Evolutionary conservation across 1,140 invertebrate genomes (phyloP), one percentile per base, ranked within the genome.

Genomic region (Drosophila kanapiae): DNA sequence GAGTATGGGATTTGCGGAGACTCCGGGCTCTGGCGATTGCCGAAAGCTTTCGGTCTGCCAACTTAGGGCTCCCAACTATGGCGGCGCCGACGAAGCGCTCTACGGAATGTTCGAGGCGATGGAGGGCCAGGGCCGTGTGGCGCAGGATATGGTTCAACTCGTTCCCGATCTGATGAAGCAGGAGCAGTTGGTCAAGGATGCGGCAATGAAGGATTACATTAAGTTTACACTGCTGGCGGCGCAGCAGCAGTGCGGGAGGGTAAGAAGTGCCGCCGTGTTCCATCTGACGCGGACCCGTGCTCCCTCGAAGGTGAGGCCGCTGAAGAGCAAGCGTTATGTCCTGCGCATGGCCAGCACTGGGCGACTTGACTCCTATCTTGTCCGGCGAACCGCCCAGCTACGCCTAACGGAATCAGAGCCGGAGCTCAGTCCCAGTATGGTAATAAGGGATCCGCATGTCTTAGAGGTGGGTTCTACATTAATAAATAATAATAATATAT

Each of bases 21-120:
- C 96, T n/a, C 95, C 96, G 2, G 96, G 96, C 40, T 57, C 75
- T 13, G 63, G 75, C 0, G 95, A 95, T 68, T 94, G 94, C 75
- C 94, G 96, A 81, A 95, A 95, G 80, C 92, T 97, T 7, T 95
- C 95, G 79, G 95, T 97, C 65, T 95, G 95, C 0, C 97, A 98
- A 93, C 94, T 97, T 33, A 94, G 97, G 47, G 94, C 97, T 65
- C 95, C 96, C 35, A 95, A 95, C 16, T 96, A 97, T 91, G 76
- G 80, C 0, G 72, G 64, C 67, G 94, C 95, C 31, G 95, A 95
- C 42, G 96, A 97, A 93, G 96, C 96, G 2, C 93, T 98, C 0
- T 96, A 97, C 83, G 96, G 96, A 23, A 94, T 98, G 69, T 97
- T 98, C 82, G 97, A 97, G 81, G 96, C 96, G 0, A 95, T 96